Base-by-base conservation (phyloP, 2,797 vertebrate genomes). In the Brotula barbata region DNA sequence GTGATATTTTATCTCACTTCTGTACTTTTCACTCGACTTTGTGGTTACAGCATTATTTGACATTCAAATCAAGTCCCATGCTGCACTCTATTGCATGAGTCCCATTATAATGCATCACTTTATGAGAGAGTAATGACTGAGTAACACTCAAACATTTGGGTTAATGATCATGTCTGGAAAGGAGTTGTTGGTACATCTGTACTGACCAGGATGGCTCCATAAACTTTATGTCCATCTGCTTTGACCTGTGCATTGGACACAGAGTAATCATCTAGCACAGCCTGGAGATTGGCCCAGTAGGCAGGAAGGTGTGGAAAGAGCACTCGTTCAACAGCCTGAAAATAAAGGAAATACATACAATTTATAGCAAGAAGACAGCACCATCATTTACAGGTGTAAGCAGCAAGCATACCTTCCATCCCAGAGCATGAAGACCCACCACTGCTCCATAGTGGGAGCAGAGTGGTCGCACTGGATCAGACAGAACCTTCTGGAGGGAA, bases 191-290 rank as follows among this genome's bases (percentile, higher is more conserved):
- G 4, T 28, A 4, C 25, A 4, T 28, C 4, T 28, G 21, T 15
- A 89, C 94, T 87, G 68, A 97, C 95, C 92, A 97, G 72, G 61
- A 98, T 96, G 75, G 96, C 96, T 10, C 96, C 95, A 0, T 97
- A 97, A 19, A 98, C 95, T 34, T 97, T 98, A 84, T 97, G 96
- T 3, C 95, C 95, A 0, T 97, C 96, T 0, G 95, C 95, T 67
- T 98, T 98, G 55, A 97, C 95, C 84, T 98, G 95, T 0, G 95
- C 95, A 0, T 97, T 98, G 53, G 96, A 97, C 1, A 97, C 95
- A 0, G 95, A 97, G 62, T 95, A 93, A 51, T 97, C 95, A 0
- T 97, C 96, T 51, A 97, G 79, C 53, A 98, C 95, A 0, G 94
- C 93, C 77, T 97, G 95, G 0, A 98, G 87, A 80, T 95, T 96